Base-by-base conservation (phyloP, 1,140 invertebrate genomes). In the Caerostris extrusa region DNA sequence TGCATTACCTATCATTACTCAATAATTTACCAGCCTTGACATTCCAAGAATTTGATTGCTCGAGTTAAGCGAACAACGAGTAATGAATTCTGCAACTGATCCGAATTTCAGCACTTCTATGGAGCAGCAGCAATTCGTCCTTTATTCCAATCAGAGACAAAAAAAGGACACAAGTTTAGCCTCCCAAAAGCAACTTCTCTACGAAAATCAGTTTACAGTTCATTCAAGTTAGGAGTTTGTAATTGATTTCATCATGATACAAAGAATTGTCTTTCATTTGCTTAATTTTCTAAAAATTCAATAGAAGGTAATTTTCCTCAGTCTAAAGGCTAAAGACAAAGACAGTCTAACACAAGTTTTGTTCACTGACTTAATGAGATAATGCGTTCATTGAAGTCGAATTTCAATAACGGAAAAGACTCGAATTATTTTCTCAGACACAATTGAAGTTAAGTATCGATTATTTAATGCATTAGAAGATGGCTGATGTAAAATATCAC, bases 201-300 rank as follows among this genome's bases (percentile, higher is more conserved):
- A 34, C 34, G 0, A 34, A 34, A 34, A 34, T 34, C 34, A 34
- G 34, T 34, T 34, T 34, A 34, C 34, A 34, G 34, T 34, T 34
- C 34, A 34, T 34, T 34, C 34, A 34, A 34, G 34, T 34, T 17
- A 17, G 10, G 14, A 67, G 61, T n/a, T 17, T 67, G 12, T 67
- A 67, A 67, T 67, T 67, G 61, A 67, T 67, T 67, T 67, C 61
- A 67, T 67, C 61, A 14, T 67, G 61, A 67, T 67, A 67, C 61
- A 67, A 67, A 17, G 12, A n/a, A n/a, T n/a, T 17, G 61, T 12
- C 61, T 67, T 64, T 64, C 61, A 64, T 64, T 64, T 17, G 61
- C 61, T 67, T 67, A 67, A 67, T 67, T 34, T 67, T 67, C 61
- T n/a, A n/a, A 67, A 67, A 67, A 67, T 67, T 67, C 61, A 67